Percentiles rank a stretch among this genome's conserved stretches.
These are phyloP conservation scores for Megalops cyprinoides DNA, from an alignment of 2,797 vertebrate genomes.

Conservation along the genomic window DNA sequence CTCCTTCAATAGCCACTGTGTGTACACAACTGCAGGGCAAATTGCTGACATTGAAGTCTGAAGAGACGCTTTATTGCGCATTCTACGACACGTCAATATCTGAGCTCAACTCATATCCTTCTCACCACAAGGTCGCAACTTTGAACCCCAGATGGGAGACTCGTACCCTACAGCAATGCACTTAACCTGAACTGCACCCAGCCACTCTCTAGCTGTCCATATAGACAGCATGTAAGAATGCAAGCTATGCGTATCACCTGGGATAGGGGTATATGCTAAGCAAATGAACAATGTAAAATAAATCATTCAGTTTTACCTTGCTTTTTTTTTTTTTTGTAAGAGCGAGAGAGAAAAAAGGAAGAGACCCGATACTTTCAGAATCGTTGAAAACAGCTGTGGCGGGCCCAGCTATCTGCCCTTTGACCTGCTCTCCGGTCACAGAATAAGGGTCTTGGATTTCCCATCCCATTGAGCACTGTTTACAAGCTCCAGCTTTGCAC, in stretches of 20 bases:
- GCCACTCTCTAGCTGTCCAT: not conserved
- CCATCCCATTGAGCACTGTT: constrained; percentile 78
- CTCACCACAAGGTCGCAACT: not conserved
- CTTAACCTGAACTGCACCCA: not conserved
- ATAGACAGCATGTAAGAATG: not conserved
- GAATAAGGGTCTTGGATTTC: constrained; percentile 81
- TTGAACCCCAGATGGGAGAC: not conserved
- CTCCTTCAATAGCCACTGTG: too few species aligned
- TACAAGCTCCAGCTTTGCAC: constrained; percentile 76
- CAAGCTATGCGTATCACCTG: not conserved
- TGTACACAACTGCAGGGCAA: not conserved
- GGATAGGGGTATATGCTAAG: not conserved
- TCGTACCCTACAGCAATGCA: not conserved
- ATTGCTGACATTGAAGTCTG: not conserved
- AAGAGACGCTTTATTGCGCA: not conserved
- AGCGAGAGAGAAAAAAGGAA: constrained; percentile 4
- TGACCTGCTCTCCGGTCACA: constrained; percentile 79
- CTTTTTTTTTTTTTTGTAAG: constrained; percentile 21
- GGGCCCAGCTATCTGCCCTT: constrained; percentile 78
- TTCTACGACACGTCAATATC: not conserved
- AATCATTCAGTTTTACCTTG: not conserved
- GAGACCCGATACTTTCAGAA: constrained; percentile 38
- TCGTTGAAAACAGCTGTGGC: constrained; percentile 81
- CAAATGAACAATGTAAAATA: constrained; percentile 4
- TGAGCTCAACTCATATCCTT: constrained; percentile 39